phyloP scores from a whole-genome alignment of 1,140 invertebrate species.

The Mylabris phalerata region DNA sequence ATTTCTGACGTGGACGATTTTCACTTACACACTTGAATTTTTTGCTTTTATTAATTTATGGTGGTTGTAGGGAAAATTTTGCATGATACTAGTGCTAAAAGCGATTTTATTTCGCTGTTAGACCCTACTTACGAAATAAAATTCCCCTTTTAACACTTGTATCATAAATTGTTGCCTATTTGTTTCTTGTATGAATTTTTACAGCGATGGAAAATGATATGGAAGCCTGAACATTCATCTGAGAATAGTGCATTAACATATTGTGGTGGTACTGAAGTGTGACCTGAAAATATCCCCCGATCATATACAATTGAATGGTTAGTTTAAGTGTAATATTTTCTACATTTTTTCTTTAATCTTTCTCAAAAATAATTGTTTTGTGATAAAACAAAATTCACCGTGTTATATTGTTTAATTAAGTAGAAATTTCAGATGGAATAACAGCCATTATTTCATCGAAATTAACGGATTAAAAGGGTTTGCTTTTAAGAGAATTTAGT shows the following conservation, averaged over 20 bases:
- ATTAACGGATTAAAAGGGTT: conserved; percentile 3
- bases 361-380: no score
- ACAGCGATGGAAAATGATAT: conserved; percentile 41
- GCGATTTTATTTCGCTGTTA: no score
- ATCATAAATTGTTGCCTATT: no score
- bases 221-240: conserved; percentile 38
- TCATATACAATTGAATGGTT: conserved; percentile 41
- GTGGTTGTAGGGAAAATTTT: no score
- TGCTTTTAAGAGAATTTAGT: not conserved
- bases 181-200: not conserved
- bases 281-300: conserved; percentile 37
- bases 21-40: not conserved
- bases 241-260: conserved; percentile 38
- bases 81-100: no score
- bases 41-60: not conserved
- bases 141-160: no score
- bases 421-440: conserved; percentile 6
- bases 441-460: conserved; percentile 20
- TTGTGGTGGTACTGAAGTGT: conserved; percentile 42
- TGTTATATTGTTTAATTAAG: no score
- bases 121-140: no score
- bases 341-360: no score
- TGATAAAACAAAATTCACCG: no score
- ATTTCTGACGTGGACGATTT: not conserved
- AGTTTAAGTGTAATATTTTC: conserved; percentile 27